Evolutionary conservation across 2,888 invertebrate genomes (phyloP).

Genomic region (Helicoverpa assulta): DNA sequence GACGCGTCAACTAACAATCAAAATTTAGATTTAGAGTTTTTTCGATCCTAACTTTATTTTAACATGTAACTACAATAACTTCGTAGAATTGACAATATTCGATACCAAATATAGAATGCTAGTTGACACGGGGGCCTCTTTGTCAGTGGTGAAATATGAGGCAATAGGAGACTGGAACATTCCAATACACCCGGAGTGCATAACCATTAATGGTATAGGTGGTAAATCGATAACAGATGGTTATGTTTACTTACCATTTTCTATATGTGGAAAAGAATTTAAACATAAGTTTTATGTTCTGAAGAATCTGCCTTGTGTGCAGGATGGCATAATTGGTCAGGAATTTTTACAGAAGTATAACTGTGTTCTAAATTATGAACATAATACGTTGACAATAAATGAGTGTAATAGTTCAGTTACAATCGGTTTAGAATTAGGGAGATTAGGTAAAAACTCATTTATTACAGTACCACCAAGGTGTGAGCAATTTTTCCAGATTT

Average conservation of each 20-base stretch:
- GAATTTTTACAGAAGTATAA: constrained; percentile 8
- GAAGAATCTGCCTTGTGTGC: not conserved
- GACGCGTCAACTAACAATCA: not conserved
- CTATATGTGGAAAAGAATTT: not conserved
- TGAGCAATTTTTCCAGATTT: not conserved
- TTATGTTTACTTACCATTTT: constrained; percentile 11
- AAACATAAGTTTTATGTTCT: constrained; percentile 14
- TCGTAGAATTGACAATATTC: not conserved
- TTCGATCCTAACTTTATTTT: constrained; percentile 14
- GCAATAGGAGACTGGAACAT: not conserved
- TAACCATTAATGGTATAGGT: constrained; percentile 18
- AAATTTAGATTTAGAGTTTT: constrained; percentile 12
- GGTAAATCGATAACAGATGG: not conserved
- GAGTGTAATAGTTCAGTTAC: not conserved
- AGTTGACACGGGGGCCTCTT: constrained; percentile 7
- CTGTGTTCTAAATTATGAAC: constrained; percentile 2
- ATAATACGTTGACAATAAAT: constrained; percentile 3
- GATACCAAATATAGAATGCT: constrained; percentile 8
- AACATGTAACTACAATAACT: constrained; percentile 1
- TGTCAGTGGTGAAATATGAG: constrained; percentile 8
- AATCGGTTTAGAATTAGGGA: constrained; percentile 6
- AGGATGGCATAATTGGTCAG: constrained; percentile 6
- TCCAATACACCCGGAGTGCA: constrained; percentile 6
- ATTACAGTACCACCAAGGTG: constrained; percentile 6
- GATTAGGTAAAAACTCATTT: not conserved